phyloP scores from a whole-genome alignment of 2,113 vertebrate species.

The Hylia prasina region DNA sequence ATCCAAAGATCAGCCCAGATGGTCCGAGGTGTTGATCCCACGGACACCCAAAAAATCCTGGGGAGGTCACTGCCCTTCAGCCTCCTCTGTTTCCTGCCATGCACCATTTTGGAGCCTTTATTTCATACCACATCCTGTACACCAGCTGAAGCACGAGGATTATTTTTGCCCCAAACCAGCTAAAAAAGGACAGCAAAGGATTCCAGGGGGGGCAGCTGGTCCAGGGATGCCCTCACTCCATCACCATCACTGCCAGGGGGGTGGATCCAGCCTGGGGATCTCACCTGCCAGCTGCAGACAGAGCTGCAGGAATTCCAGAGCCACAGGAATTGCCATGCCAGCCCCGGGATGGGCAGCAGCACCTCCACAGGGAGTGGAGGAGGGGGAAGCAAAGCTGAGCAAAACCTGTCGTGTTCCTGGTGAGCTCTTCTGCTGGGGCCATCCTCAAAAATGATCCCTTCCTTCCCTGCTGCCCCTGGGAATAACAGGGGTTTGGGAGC shows the following conservation, averaged over 20 bases:
- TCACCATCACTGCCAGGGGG: not conserved
- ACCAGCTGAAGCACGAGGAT: not conserved
- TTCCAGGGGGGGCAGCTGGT: not conserved
- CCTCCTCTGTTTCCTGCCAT: accelerated
- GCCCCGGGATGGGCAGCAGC: not conserved
- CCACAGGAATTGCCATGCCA: accelerated
- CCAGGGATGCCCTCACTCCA: not conserved
- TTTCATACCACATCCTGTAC: accelerated
- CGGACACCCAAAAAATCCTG: not conserved
- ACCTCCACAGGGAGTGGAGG: accelerated
- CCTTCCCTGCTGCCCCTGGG: not conserved
- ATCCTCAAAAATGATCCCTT: not conserved
- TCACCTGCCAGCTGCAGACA: not conserved
- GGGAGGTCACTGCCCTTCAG: not conserved
- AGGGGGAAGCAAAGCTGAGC: not conserved
- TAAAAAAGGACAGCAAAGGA: not conserved
- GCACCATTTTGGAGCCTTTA: accelerated
- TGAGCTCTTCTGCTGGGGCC: not conserved
- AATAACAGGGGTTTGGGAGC: not conserved
- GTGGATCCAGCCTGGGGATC: not conserved
- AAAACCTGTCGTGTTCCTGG: accelerated
- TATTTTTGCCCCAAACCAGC: not conserved
- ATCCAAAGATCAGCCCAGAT: not conserved
- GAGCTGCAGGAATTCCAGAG: not conserved
- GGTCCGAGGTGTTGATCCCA: accelerated